These are phyloP conservation scores for Eptatretus burgeri DNA, from an alignment of 2,113 vertebrate species.

Conservation along the genomic window DNA sequence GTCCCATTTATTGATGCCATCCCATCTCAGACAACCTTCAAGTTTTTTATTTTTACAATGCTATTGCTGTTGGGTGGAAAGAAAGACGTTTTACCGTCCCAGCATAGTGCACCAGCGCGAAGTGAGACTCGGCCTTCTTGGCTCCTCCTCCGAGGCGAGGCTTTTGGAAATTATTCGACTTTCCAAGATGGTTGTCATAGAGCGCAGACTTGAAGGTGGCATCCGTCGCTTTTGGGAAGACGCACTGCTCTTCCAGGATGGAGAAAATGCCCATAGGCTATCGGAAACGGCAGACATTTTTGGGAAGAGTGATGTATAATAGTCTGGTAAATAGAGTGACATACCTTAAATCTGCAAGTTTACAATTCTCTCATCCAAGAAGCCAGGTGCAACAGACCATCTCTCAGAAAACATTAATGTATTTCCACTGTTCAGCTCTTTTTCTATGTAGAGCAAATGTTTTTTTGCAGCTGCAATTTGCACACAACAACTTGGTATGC, in stretches of 20 bases:
- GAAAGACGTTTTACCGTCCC: slow-evolving; percentile 9
- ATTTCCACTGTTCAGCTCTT: no score
- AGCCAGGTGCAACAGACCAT: no score
- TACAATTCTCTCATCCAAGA: no score
- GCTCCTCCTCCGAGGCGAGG: slow-evolving; percentile 11
- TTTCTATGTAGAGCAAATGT: no score
- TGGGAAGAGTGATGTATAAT: not conserved
- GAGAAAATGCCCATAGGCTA: slow-evolving; percentile 19
- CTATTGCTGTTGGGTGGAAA: not conserved
- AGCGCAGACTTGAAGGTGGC: slow-evolving; percentile 13
- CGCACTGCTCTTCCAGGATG: slow-evolving; percentile 16
- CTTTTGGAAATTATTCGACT: slow-evolving; percentile 14
- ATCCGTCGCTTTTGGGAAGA: slow-evolving; percentile 13
- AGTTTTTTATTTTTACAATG: no score
- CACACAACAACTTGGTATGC: no score
- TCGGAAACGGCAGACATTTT: not conserved
- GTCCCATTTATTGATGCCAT: no score
- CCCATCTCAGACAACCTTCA: no score
- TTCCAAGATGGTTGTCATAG: slow-evolving; percentile 12
- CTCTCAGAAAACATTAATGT: no score
- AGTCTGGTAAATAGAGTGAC: no score
- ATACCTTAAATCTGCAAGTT: no score
- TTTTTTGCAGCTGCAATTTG: no score
- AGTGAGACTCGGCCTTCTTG: slow-evolving; percentile 11
- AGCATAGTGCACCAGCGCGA: slow-evolving; percentile 8